Evolutionary conservation across 2,888 invertebrate species (phyloP).

Genomic region (Nomada flava): DNA sequence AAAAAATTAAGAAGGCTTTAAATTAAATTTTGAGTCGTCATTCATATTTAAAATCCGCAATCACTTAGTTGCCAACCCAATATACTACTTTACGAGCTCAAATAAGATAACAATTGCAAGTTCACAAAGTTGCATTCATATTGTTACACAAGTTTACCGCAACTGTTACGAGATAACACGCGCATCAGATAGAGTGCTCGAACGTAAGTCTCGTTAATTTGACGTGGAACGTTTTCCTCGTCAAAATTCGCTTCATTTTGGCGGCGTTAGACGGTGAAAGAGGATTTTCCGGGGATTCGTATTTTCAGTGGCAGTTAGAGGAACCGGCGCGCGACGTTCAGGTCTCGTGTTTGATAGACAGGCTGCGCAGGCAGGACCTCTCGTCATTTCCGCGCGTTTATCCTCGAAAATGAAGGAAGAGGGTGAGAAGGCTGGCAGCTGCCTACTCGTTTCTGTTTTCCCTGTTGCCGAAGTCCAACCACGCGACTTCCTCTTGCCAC

Average conservation of each 20-base stretch:
- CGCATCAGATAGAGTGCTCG: no score
- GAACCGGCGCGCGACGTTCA: conserved; percentile 1
- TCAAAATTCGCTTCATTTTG: neutral
- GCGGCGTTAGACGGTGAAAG: neutral
- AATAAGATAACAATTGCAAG: no score
- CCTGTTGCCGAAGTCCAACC: conserved; percentile 43
- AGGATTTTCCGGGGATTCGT: neutral
- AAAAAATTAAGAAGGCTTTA: no score
- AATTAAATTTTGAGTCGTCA: no score
- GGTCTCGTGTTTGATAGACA: conserved; percentile 5
- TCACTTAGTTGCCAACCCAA: no score
- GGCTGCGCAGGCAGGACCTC: conserved; percentile 27
- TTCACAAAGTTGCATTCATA: no score
- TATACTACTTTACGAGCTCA: no score
- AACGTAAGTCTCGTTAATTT: no score
- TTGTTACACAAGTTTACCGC: no score
- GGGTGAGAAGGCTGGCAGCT: conserved; percentile 50
- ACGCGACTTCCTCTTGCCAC: conserved; percentile 44
- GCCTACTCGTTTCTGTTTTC: conserved; percentile 37
- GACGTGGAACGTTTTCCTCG: no score
- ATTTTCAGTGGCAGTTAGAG: neutral
- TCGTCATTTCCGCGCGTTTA: conserved; percentile 45
- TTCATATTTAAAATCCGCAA: no score
- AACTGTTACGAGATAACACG: no score
- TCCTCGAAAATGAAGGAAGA: conserved; percentile 25